Evolutionary conservation across 2,888 invertebrate genomes (phyloP).

Genomic region (Pollenia griseotomentosa): DNA sequence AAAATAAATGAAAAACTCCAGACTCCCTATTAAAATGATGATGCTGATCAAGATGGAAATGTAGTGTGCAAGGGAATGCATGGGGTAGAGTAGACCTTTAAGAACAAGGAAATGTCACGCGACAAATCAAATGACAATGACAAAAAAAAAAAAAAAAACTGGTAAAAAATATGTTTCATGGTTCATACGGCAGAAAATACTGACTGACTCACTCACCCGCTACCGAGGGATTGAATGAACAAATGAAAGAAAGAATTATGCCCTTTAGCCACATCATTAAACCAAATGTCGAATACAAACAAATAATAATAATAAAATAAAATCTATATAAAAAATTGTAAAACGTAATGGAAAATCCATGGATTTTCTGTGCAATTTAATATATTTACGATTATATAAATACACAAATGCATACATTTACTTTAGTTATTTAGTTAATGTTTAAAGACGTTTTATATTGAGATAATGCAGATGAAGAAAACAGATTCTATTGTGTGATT

Average conservation of each 20-base stretch:
- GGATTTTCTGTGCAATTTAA: constrained; percentile 58
- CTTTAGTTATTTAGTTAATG: constrained; percentile 18
- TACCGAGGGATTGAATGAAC: not conserved
- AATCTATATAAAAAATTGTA: constrained; percentile 39
- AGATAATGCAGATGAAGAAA: not conserved
- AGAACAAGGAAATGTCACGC: constrained; percentile 73
- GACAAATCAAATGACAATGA: constrained; percentile 70
- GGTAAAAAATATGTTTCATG: constrained; percentile 49
- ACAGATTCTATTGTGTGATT: not conserved
- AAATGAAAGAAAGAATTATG: constrained; percentile 62
- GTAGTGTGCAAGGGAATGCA: not conserved
- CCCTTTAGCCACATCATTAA: constrained; percentile 81
- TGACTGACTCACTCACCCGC: constrained; percentile 48
- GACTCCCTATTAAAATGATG: constrained; percentile 62
- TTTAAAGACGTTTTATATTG: constrained; percentile 34
- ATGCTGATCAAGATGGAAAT: constrained; percentile 46
- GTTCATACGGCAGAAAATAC: constrained; percentile 54
- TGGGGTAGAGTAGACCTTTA: constrained; percentile 60
- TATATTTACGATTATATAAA: constrained; percentile 29
- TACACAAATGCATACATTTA: constrained; percentile 8
- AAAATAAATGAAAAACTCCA: constrained; percentile 42
- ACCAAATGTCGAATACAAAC: constrained; percentile 81
- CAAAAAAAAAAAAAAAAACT: constrained; percentile 28
- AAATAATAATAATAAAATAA: constrained; percentile 73
- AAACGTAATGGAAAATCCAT: constrained; percentile 54